These are phyloP conservation scores for Lepidochitona cinerea DNA, from an alignment of 2,888 invertebrate species.

Conservation along the genomic window DNA sequence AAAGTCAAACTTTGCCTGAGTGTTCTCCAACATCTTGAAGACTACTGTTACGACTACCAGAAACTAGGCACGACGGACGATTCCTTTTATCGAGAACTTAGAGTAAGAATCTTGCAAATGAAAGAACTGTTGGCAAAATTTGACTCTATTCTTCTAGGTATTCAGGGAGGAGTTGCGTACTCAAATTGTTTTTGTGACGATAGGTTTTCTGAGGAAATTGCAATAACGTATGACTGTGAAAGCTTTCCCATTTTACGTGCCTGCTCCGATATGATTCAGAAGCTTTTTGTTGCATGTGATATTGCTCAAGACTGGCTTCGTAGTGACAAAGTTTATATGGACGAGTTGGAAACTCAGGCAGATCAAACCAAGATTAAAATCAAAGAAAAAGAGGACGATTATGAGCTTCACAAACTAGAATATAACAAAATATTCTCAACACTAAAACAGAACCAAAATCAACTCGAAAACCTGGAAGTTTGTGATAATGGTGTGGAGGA, in stretches of 20 bases:
- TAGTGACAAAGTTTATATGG: constrained; percentile 21
- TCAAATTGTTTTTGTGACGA: constrained; percentile 10
- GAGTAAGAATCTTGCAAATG: neutral
- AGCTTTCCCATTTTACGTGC: constrained; percentile 10
- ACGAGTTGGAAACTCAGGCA: constrained; percentile 12
- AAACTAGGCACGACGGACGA: constrained; percentile 20
- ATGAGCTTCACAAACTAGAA: neutral
- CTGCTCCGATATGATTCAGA: constrained; percentile 18
- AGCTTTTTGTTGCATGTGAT: constrained; percentile 10
- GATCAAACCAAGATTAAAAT: constrained; percentile 6
- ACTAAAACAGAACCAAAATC: constrained; percentile 13
- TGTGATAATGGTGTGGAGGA: neutral
- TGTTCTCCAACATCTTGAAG: constrained; percentile 10
- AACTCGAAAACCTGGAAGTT: neutral
- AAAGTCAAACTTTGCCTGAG: constrained; percentile 1
- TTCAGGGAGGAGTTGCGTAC: neutral
- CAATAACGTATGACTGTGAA: constrained; percentile 15
- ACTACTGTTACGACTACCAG: constrained; percentile 17
- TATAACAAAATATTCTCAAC: neutral
- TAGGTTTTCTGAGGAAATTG: constrained; percentile 16
- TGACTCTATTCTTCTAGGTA: neutral
- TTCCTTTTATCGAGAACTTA: constrained; percentile 11
- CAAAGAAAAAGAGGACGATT: constrained; percentile 1
- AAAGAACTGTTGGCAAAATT: constrained; percentile 8
- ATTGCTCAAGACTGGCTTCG: constrained; percentile 20